phyloP scores from a whole-genome alignment of 37 sponge, comb jelly and placozoan species.

The Ephydatia muelleri region DNA sequence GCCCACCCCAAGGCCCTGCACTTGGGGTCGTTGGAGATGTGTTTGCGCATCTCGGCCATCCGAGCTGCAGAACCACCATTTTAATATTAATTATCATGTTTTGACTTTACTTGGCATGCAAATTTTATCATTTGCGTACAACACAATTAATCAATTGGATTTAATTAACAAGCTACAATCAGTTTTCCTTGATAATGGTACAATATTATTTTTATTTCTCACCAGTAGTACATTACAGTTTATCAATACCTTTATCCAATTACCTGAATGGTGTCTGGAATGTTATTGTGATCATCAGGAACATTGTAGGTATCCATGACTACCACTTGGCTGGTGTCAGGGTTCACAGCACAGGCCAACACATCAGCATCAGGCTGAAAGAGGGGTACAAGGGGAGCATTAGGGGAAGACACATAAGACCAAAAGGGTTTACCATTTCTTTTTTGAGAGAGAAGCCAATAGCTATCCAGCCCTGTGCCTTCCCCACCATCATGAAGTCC shows the following conservation, averaged over 20 bases:
- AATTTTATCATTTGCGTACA: too few relatives aligned
- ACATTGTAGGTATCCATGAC: not conserved
- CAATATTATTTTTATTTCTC: too few relatives aligned
- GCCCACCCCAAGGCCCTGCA: too few relatives aligned
- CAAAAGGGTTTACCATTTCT: constrained; percentile 29
- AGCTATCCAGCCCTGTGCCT: constrained; percentile 38
- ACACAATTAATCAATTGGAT: too few relatives aligned
- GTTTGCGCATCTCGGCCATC: too few relatives aligned
- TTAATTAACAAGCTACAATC: too few relatives aligned
- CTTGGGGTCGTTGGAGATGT: too few relatives aligned
- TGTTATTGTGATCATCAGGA: not conserved
- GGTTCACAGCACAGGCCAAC: not conserved
- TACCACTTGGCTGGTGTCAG: not conserved
- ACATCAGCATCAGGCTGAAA: not conserved
- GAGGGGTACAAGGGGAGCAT: not conserved
- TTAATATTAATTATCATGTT: too few relatives aligned
- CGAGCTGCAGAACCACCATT: too few relatives aligned
- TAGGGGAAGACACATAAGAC: not conserved
- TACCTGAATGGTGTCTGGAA: not conserved
- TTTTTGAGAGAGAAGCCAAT: constrained; percentile 39
- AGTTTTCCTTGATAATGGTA: too few relatives aligned
- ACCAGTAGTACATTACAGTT: too few relatives aligned
- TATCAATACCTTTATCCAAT: not conserved
- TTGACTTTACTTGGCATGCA: too few relatives aligned
- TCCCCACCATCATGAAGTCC: constrained; percentile 39